Evolutionary conservation across 2,888 invertebrate genomes (phyloP), one percentile per base, ranked within the genome.

Genomic region (Macrophya alboannulata): DNA sequence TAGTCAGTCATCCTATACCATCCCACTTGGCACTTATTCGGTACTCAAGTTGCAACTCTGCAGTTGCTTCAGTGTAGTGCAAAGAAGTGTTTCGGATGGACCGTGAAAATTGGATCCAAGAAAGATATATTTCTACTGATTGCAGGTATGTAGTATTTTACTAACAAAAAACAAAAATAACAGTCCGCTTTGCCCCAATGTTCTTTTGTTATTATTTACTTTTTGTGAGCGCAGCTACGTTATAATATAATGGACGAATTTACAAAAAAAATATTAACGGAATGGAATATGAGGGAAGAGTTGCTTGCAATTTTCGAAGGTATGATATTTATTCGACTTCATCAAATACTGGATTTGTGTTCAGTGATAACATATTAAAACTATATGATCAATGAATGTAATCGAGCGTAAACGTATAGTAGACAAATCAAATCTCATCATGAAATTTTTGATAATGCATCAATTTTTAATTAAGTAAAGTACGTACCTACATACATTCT

Each of bases 211-310:
- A 55, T 55, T 55, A 55, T n/a, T 55, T 55, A n/a, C n/a, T 55
- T 55, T 15, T 5, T 55, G 55, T n/a, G n/a, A n/a, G 55, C 17
- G n/a, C n/a, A 55, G 55, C 55, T 55, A 55, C 55, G n/a, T 55
- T 55, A 55, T 55, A 55, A 55, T n/a, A n/a, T 15, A n/a, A 55
- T 55, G 55, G 55, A 55, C n/a, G n/a, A 55, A n/a, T 55, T 55
- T 55, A 55, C 55, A 4, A 55, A 55, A 15, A 15, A 55, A 0
- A 55, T 55, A 1, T 55, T 55, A 55, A 55, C 55, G n/a, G n/a
- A n/a, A 55, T 55, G n/a, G 55, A 55, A n/a, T 17, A 55, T 55
- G 55, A 55, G 55, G n/a, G n/a, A 55, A 55, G 55, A 55, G n/a
- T 55, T 55, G n/a, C 55, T 55, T 55, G n/a, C 55, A 55, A 55